phyloP scores from a whole-genome alignment of 2,888 invertebrate species.

The Gasteruption jaculator region DNA sequence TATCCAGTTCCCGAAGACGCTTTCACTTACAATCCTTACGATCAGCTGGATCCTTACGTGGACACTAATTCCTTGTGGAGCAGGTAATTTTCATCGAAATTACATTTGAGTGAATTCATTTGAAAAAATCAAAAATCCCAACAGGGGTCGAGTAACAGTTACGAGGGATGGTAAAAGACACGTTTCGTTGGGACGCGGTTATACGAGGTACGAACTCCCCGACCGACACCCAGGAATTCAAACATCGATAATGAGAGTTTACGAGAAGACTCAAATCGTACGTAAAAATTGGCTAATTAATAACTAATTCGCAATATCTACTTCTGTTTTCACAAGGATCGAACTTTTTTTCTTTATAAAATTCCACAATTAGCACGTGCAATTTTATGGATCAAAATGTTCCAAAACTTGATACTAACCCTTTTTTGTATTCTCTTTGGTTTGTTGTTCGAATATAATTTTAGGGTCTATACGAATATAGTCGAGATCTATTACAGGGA shows the following conservation, averaged over 20 bases:
- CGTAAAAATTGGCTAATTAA: neutral
- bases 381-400: no score
- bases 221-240: slow-evolving; percentile 27
- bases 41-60: slow-evolving; percentile 26
- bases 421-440: no score
- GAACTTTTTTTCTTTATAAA: no score
- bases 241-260: slow-evolving; percentile 24
- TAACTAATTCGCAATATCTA: no score
- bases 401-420: no score
- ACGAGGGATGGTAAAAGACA: slow-evolving; percentile 37
- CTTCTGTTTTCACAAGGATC: no score
- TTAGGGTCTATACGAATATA: slow-evolving; percentile 37
- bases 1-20: slow-evolving; percentile 29
- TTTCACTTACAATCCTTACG: slow-evolving; percentile 33
- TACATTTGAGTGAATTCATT: slow-evolving; percentile 2
- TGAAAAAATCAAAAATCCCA: slow-evolving; percentile 4
- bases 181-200: slow-evolving; percentile 43
- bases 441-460: no score
- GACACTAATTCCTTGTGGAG: slow-evolving; percentile 40
- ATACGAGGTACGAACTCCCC: slow-evolving; percentile 37
- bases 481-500: slow-evolving; percentile 23
- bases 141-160: slow-evolving; percentile 33
- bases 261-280: slow-evolving; percentile 34
- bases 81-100: slow-evolving; percentile 27
- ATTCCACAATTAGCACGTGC: no score